Evolutionary conservation across 2,888 invertebrate species (phyloP).

Genomic region (Anarsia innoxiella): DNA sequence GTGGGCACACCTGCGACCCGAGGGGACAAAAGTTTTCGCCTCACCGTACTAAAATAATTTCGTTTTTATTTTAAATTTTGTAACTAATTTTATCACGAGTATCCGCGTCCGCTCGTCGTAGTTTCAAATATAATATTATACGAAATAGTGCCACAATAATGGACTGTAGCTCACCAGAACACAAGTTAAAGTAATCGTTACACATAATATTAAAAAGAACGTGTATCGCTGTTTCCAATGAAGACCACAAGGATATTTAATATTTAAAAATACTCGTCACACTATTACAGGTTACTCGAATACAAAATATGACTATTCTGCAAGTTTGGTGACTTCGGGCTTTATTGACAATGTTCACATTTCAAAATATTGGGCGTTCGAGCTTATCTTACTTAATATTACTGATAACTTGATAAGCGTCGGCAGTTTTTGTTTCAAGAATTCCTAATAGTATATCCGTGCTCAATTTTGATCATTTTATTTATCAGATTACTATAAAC

Average conservation of each 20-base stretch:
- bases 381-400: slow-evolving; percentile 50
- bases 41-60: slow-evolving; percentile 62
- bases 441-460: slow-evolving; percentile 70
- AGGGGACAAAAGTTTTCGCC: slow-evolving; percentile 28
- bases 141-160: slow-evolving; percentile 50
- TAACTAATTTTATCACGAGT: slow-evolving; percentile 70
- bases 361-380: slow-evolving; percentile 34
- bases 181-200: slow-evolving; percentile 31
- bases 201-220: slow-evolving; percentile 51
- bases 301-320: slow-evolving; percentile 66
- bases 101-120: slow-evolving; percentile 67
- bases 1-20: slow-evolving; percentile 18
- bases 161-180: slow-evolving; percentile 49
- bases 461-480: slow-evolving; percentile 49
- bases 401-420: slow-evolving; percentile 55
- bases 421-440: slow-evolving; percentile 66
- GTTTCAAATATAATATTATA: slow-evolving; percentile 66
- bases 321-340: slow-evolving; percentile 30
- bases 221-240: slow-evolving; percentile 68
- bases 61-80: slow-evolving; percentile 60
- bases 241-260: slow-evolving; percentile 74
- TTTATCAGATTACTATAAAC: slow-evolving; percentile 52
- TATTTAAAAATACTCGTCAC: slow-evolving; percentile 57
- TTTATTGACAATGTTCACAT: slow-evolving; percentile 23
- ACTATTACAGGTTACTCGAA: slow-evolving; percentile 41